These are phyloP conservation scores for Papilio glaucus DNA, from an alignment of 1,140 invertebrate genomes.

Conservation along the genomic window DNA sequence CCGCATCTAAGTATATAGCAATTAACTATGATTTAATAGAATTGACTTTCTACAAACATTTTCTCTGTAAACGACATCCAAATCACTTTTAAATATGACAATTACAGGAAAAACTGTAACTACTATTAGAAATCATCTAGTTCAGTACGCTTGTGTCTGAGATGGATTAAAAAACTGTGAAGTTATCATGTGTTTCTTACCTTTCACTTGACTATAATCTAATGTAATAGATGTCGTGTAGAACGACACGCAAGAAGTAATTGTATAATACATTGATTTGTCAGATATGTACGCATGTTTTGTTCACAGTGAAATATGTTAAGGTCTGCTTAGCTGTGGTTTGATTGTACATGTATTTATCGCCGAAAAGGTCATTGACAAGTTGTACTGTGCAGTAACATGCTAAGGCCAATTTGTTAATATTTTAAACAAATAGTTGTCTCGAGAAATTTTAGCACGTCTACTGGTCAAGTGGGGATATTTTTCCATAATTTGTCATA, in stretches of 20 bases:
- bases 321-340: slow-evolving; percentile 21
- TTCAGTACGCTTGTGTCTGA: slow-evolving; percentile 41
- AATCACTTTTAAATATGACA: slow-evolving; percentile 28
- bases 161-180: slow-evolving; percentile 49
- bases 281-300: slow-evolving; percentile 5
- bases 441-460: background rate
- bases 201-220: slow-evolving; percentile 55
- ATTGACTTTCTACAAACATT: slow-evolving; percentile 34
- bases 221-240: slow-evolving; percentile 40
- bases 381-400: slow-evolving; percentile 3
- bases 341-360: slow-evolving; percentile 26
- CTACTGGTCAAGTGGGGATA: background rate
- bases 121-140: slow-evolving; percentile 26
- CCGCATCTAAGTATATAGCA: slow-evolving; percentile 16
- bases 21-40: slow-evolving; percentile 37
- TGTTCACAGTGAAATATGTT: slow-evolving; percentile 22
- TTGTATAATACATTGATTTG: slow-evolving; percentile 40
- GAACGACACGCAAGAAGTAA: slow-evolving; percentile 59
- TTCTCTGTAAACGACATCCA: slow-evolving; percentile 19
- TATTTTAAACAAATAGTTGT: background rate
- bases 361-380: slow-evolving; percentile 31
- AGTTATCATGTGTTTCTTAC: slow-evolving; percentile 42
- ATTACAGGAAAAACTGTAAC: slow-evolving; percentile 30
- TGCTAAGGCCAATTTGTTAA: slow-evolving; percentile 4
- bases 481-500: background rate